Conservation (phyloP, 2,797 vertebrate genomes). For the Falco novaeseelandiae region DNA sequence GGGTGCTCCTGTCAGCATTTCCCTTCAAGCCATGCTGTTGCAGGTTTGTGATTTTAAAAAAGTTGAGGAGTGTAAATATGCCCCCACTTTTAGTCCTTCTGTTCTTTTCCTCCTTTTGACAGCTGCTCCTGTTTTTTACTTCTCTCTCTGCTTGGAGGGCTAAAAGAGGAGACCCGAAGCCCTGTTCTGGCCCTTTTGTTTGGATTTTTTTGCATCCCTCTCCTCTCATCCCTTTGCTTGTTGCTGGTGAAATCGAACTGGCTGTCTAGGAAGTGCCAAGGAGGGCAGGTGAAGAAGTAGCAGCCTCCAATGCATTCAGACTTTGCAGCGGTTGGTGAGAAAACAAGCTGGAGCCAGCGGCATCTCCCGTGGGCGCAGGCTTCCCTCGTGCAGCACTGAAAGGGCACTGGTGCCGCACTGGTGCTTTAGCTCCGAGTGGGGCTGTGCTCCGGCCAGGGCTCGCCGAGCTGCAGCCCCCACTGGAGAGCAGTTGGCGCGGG, state of each 20-base stretch:
- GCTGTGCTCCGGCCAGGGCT: not conserved
- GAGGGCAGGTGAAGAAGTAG: not conserved
- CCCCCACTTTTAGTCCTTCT: not conserved
- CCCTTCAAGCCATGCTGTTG: not conserved
- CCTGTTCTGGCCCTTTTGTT: not conserved
- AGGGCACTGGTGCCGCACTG: not conserved
- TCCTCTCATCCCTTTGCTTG: not conserved
- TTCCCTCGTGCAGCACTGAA: not conserved
- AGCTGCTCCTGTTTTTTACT: not conserved
- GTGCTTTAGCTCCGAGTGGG: not conserved
- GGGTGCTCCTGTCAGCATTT: not conserved
- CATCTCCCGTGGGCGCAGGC: not conserved
- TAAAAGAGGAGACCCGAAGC: not conserved
- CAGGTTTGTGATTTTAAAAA: not conserved
- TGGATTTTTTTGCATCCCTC: not conserved
- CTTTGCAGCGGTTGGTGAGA: not conserved
- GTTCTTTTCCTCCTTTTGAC: not conserved
- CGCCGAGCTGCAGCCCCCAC: not conserved
- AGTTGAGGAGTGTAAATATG: not conserved
- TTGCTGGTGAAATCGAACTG: not conserved
- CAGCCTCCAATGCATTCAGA: not conserved
- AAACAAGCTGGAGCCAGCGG: not conserved
- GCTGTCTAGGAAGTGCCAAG: not conserved
- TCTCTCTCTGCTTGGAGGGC: not conserved
- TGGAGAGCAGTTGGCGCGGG: not conserved